phyloP scores from a whole-genome alignment of 2,888 invertebrate genomes.

The Drosophila imparisetae region DNA sequence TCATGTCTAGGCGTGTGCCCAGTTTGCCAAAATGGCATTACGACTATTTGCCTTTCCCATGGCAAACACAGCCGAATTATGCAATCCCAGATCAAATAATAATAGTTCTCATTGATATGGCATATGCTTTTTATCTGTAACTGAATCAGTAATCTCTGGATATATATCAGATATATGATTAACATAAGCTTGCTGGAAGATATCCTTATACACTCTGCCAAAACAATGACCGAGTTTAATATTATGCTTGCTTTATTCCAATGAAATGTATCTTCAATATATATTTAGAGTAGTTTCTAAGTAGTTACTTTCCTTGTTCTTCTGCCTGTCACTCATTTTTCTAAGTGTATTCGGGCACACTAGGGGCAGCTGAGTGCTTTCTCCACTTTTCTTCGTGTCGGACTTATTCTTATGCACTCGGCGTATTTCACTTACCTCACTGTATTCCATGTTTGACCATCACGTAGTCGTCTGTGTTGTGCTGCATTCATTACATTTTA shows the following conservation, averaged over 20 bases:
- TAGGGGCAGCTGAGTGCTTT: not conserved
- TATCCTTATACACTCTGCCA: not conserved
- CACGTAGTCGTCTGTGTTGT: slow-evolving; percentile 46
- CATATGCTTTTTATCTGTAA: slow-evolving; percentile 43
- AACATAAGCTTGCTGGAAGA: not conserved
- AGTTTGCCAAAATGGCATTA: slow-evolving; percentile 33
- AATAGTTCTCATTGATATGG: slow-evolving; percentile 5
- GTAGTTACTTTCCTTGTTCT: not conserved
- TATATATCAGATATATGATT: not conserved
- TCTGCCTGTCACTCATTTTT: not conserved
- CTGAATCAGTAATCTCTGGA: not conserved
- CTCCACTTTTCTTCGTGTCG: not conserved
- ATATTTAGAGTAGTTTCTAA: not conserved
- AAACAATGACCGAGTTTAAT: not conserved
- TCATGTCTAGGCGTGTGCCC: slow-evolving; percentile 67
- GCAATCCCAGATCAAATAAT: slow-evolving; percentile 47
- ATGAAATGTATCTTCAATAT: not conserved
- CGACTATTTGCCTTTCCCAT: slow-evolving; percentile 80
- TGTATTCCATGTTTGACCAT: slow-evolving; percentile 64
- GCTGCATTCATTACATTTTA: slow-evolving; percentile 71
- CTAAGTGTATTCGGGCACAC: not conserved
- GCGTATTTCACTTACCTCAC: slow-evolving; percentile 66
- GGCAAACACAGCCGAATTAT: slow-evolving; percentile 35
- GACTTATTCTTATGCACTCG: slow-evolving; percentile 45
- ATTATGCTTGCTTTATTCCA: not conserved